Conservation (phyloP, 2,113 vertebrate species). For the Actenoides hombroni region DNA sequence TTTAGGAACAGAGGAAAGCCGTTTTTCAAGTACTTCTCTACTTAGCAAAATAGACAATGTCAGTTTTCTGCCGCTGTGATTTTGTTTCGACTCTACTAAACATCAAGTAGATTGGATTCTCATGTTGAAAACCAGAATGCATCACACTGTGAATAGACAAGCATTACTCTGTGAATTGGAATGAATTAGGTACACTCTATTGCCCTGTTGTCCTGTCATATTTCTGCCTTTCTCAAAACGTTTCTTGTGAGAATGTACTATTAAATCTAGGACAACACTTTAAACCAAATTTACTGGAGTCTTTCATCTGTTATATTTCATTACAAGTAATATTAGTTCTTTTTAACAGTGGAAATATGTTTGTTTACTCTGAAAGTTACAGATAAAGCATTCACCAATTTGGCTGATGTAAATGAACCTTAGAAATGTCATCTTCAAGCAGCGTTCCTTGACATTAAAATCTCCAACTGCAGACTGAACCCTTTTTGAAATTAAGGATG, state of each 20-base stretch:
- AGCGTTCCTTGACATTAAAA: not conserved
- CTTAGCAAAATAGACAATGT: constrained; percentile 67
- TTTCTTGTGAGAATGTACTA: constrained; percentile 52
- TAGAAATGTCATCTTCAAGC: not conserved
- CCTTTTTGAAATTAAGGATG: not conserved
- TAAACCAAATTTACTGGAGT: constrained; percentile 51
- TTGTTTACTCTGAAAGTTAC: constrained; percentile 30
- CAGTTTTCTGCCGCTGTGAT: constrained; percentile 71
- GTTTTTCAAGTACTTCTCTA: constrained; percentile 47
- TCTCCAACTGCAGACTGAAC: not conserved
- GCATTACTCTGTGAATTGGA: constrained; percentile 74
- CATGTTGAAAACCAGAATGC: constrained; percentile 62
- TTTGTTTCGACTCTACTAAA: constrained; percentile 74
- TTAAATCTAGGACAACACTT: constrained; percentile 47
- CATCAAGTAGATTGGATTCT: constrained; percentile 74
- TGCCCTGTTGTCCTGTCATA: constrained; percentile 57
- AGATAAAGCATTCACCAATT: not conserved
- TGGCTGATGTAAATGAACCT: not conserved
- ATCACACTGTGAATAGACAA: constrained; percentile 70
- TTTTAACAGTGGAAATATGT: constrained; percentile 25
- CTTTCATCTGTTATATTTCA: constrained; percentile 71
- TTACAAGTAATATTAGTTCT: constrained; percentile 49
- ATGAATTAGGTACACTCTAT: constrained; percentile 68
- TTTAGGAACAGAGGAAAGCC: constrained; percentile 34
- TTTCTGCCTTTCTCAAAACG: constrained; percentile 60